Evolutionary conservation across 2,888 invertebrate species (phyloP).

Genomic region (Dexiosoma caninum): DNA sequence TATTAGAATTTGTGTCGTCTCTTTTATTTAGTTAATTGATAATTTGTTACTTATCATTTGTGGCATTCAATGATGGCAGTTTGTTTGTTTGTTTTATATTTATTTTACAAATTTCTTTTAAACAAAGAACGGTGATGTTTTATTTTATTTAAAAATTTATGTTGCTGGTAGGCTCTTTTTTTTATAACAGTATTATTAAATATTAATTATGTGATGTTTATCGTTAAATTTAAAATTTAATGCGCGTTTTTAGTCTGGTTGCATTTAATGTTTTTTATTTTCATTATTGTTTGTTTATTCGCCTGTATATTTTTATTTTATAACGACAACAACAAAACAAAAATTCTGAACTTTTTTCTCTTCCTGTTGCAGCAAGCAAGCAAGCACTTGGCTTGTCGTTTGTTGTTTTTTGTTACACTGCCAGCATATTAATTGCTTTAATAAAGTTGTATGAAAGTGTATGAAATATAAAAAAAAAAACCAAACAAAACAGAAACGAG

Average conservation of each 20-base stretch:
- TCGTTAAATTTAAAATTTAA: conserved; percentile 53
- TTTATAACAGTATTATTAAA: conserved; percentile 28
- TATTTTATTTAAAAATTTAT: conserved; percentile 22
- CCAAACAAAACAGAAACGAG: background rate
- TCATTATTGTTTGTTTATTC: conserved; percentile 33
- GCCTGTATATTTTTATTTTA: conserved; percentile 17
- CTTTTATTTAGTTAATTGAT: conserved; percentile 30
- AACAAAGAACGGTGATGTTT: conserved; percentile 17
- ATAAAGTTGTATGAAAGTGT: conserved; percentile 30
- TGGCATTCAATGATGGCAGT: conserved; percentile 41
- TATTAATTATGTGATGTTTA: conserved; percentile 57
- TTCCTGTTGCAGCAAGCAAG: conserved; percentile 44
- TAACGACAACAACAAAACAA: no score
- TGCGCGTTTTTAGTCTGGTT: conserved; percentile 36
- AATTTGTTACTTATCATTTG: conserved; percentile 33
- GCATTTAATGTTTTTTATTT: conserved; percentile 17
- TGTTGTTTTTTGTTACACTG: conserved; percentile 43
- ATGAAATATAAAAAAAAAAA: conserved; percentile 2
- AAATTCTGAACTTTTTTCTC: conserved; percentile 27
- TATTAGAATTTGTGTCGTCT: conserved; percentile 33
- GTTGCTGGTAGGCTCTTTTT: conserved; percentile 23
- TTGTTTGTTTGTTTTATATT: background rate
- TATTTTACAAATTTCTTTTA: no score
- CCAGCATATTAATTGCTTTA: conserved; percentile 61
- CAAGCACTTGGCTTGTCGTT: conserved; percentile 11